These are phyloP conservation scores for Maconellicoccus hirsutus DNA, from an alignment of 1,140 invertebrate genomes.

Conservation along the genomic window DNA sequence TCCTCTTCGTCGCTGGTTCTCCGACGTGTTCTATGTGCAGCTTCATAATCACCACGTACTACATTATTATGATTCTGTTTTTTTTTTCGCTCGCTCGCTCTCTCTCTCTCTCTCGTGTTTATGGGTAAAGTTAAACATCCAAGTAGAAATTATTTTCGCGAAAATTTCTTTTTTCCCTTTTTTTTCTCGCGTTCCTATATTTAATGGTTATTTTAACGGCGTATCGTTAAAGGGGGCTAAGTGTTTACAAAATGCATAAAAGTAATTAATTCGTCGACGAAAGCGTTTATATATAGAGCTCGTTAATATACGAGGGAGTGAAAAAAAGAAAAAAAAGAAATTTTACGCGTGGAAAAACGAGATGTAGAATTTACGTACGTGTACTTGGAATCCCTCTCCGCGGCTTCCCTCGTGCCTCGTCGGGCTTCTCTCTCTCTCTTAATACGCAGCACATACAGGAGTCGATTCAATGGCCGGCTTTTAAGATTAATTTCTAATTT, in stretches of 20 bases:
- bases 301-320: too few species aligned
- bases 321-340: too few species aligned
- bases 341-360: too few species aligned
- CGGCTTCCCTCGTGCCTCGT: too few species aligned
- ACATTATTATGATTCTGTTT: slow-evolving; percentile 9
- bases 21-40: neutral
- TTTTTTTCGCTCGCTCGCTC: too few species aligned
- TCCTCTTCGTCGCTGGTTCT: neutral
- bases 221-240: slow-evolving; percentile 2
- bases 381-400: too few species aligned
- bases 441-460: too few species aligned
- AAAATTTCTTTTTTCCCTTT: slow-evolving; percentile 2
- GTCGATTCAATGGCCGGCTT: too few species aligned
- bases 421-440: too few species aligned
- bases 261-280: neutral
- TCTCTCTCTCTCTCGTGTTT: neutral
- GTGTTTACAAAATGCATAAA: slow-evolving; percentile 9
- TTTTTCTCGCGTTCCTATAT: neutral
- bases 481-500: neutral
- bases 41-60: neutral
- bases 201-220: slow-evolving; percentile 4
- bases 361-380: too few species aligned
- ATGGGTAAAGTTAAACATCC: neutral
- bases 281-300: too few species aligned
- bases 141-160: neutral